Conservation (phyloP, 2,888 invertebrate species). For the Eupithecia centaureata region DNA sequence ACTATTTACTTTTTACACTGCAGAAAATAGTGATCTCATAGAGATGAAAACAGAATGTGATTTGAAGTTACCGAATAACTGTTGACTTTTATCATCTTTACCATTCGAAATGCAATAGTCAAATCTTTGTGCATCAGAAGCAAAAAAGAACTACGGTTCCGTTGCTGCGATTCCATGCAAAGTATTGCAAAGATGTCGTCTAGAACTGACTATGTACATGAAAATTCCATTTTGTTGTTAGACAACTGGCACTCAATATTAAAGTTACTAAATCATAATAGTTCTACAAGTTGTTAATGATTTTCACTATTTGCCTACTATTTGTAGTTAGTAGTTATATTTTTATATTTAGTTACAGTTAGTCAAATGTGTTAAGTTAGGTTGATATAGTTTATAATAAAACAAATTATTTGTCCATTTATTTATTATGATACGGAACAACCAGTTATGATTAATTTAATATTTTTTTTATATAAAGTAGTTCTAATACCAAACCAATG, state of each 20-base stretch:
- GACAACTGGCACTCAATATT: neutral
- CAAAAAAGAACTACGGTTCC: too few species aligned
- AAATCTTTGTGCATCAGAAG: too few species aligned
- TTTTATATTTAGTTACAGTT: neutral
- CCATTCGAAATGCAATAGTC: too few species aligned
- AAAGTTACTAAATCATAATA: too few species aligned
- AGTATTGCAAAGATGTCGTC: too few species aligned
- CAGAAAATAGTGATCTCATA: conserved; percentile 11
- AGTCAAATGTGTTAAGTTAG: neutral
- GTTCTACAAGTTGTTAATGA: too few species aligned
- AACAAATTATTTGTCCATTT: conserved; percentile 52
- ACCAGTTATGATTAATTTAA: conserved; percentile 49
- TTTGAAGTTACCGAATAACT: neutral
- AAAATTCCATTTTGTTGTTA: neutral
- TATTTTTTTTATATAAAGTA: conserved; percentile 43
- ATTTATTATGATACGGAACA: conserved; percentile 57
- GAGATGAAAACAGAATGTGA: conserved; percentile 7
- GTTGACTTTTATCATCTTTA: too few species aligned
- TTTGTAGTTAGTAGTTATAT: neutral
- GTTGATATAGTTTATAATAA: conserved; percentile 37
- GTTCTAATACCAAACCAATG: conserved; percentile 60
- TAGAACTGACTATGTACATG: neutral
- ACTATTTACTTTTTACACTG: too few species aligned
- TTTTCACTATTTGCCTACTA: neutral
- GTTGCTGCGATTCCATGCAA: too few species aligned